Percentiles rank a stretch among this genome's conserved stretches.
Evolutionary conservation across 2,797 vertebrate species (phyloP).

Genomic region (Bradypodion ventrale): DNA sequence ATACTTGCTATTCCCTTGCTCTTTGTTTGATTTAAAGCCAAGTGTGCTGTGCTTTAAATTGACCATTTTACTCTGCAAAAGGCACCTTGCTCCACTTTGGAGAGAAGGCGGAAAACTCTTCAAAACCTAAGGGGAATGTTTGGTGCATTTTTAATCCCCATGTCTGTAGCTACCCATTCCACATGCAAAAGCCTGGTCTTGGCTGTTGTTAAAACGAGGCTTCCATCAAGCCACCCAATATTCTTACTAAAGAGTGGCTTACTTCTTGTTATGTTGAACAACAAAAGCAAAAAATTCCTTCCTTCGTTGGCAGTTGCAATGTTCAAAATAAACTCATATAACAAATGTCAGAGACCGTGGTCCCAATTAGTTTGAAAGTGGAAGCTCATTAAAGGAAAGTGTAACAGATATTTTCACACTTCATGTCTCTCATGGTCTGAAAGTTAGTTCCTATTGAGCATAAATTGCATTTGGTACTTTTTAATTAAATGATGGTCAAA

Average conservation of each 20-base stretch:
- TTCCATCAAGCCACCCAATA: not conserved
- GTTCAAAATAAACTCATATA: not conserved
- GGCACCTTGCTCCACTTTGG: no score
- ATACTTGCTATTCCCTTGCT: no score
- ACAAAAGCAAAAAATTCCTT: no score
- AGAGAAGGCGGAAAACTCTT: no score
- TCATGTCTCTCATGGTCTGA: not conserved
- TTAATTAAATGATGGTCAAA: not conserved
- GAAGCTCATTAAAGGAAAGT: not conserved
- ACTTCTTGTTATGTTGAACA: not conserved
- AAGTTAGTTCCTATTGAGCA: not conserved
- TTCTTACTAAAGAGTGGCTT: not conserved
- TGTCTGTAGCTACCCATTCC: no score
- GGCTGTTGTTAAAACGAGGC: not conserved
- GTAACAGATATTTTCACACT: not conserved
- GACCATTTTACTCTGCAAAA: no score
- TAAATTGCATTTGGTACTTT: constrained; percentile 5
- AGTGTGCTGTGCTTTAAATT: no score
- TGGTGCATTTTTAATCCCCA: no score
- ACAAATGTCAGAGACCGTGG: not conserved
- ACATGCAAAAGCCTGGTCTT: no score
- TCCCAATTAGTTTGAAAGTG: not conserved
- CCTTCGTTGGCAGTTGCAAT: not conserved
- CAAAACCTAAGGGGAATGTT: no score
- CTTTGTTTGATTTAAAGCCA: no score